These are phyloP conservation scores for Hypolimnas misippus DNA, from an alignment of 2,888 invertebrate species.

Conservation along the genomic window DNA sequence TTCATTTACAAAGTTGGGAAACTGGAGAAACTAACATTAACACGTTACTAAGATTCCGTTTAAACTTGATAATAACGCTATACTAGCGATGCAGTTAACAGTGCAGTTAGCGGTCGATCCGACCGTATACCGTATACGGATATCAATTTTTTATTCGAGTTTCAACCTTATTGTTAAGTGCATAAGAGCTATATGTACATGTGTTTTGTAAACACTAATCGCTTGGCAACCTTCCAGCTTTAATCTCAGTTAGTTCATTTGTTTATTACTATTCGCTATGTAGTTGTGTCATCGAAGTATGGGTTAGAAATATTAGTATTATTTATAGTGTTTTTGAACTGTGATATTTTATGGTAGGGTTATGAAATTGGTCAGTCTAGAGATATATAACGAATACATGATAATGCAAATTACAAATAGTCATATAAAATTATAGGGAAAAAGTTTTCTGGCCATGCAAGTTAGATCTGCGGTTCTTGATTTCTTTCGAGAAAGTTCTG, in stretches of 20 bases:
- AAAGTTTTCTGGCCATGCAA: no score
- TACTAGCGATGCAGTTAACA: slow-evolving; percentile 37
- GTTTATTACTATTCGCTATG: slow-evolving; percentile 31
- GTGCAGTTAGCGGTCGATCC: slow-evolving; percentile 30
- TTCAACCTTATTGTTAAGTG: neutral
- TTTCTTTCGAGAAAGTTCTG: no score
- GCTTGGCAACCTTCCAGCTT: slow-evolving; percentile 38
- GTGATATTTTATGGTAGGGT: neutral
- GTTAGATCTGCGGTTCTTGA: no score
- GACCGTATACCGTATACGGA: neutral
- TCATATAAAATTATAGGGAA: no score
- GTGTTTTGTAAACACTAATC: slow-evolving; percentile 16
- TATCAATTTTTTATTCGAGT: neutral
- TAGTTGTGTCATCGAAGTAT: slow-evolving; percentile 15
- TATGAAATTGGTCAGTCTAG: neutral
- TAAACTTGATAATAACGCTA: slow-evolving; percentile 31
- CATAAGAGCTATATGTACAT: slow-evolving; percentile 16
- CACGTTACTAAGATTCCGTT: slow-evolving; percentile 34
- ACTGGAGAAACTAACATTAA: slow-evolving; percentile 27
- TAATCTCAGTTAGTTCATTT: slow-evolving; percentile 36
- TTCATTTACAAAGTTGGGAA: neutral
- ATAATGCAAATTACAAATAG: no score
- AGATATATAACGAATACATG: no score
- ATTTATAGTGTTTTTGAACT: slow-evolving; percentile 14
- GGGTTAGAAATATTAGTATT: slow-evolving; percentile 23